A percentile compares a stretch with the other conserved stretches of the same genome.
phyloP scores from a whole-genome alignment of 2,888 invertebrate genomes.

The Agonum fuliginosum region DNA sequence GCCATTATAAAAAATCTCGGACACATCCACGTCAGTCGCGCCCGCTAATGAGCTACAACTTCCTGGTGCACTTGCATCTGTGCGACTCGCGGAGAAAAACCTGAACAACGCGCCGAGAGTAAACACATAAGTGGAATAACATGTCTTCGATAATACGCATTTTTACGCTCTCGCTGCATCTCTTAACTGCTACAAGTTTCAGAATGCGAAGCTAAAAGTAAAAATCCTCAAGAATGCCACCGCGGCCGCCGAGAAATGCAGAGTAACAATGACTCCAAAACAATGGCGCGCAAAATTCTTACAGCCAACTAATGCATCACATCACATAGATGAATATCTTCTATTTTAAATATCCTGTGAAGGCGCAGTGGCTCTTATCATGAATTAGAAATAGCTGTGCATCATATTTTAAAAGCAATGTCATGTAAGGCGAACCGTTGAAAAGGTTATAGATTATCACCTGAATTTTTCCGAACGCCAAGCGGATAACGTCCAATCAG shows the following conservation, averaged over 20 bases:
- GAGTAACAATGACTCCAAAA: slow-evolving; percentile 21
- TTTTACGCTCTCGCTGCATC: slow-evolving; percentile 52
- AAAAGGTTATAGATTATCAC: slow-evolving; percentile 56
- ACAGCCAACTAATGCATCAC: background rate
- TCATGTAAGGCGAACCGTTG: slow-evolving; percentile 48
- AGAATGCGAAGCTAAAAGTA: slow-evolving; percentile 17
- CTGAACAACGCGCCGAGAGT: slow-evolving; percentile 42
- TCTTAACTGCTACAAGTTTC: slow-evolving; percentile 40
- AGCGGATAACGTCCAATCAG: slow-evolving; percentile 6
- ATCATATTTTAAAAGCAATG: slow-evolving; percentile 60
- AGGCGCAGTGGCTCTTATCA: slow-evolving; percentile 37
- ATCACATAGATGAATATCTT: slow-evolving; percentile 31
- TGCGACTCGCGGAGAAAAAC: background rate
- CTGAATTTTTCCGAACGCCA: slow-evolving; percentile 47
- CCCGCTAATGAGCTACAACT: slow-evolving; percentile 45
- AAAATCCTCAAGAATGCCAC: slow-evolving; percentile 31
- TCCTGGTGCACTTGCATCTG: slow-evolving; percentile 40
- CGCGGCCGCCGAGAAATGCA: background rate
- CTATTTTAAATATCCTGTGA: slow-evolving; percentile 40
- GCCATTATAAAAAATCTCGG: slow-evolving; percentile 21
- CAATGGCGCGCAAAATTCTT: slow-evolving; percentile 12
- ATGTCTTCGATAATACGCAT: slow-evolving; percentile 59
- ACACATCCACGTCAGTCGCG: slow-evolving; percentile 43
- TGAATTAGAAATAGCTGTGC: slow-evolving; percentile 47
- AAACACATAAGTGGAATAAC: slow-evolving; percentile 55